phyloP scores from a whole-genome alignment of 1,140 invertebrate species.

The Solenopsis invicta region DNA sequence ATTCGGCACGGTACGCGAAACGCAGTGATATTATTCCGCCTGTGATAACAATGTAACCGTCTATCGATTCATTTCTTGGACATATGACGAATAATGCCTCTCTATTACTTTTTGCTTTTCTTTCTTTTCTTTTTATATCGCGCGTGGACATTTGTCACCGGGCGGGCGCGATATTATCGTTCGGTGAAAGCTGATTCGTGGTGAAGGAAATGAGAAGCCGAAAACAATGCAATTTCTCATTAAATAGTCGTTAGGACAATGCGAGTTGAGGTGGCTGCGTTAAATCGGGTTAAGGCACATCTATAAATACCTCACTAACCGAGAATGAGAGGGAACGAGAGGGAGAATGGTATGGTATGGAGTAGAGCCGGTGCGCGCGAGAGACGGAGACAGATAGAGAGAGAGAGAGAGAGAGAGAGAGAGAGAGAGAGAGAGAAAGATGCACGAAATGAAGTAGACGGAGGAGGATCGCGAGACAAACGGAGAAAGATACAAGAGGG shows the following conservation, averaged over 20 bases:
- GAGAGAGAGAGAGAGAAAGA: constrained; percentile 43
- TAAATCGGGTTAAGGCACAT: constrained; percentile 87
- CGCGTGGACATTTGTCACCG: constrained; percentile 23
- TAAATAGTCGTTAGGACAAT: constrained; percentile 82
- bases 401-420: no score
- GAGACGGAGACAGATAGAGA: constrained; percentile 48
- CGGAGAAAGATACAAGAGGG: constrained; percentile 44
- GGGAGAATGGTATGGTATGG: constrained; percentile 48
- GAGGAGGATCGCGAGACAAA: constrained; percentile 57
- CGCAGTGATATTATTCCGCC: constrained; percentile 49
- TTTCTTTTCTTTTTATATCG: constrained; percentile 8
- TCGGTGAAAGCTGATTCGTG: constrained; percentile 8
- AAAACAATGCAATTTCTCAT: constrained; percentile 76
- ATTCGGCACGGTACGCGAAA: constrained; percentile 24
- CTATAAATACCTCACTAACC: constrained; percentile 84
- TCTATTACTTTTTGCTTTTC: constrained; percentile 8
- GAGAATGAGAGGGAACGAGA: constrained; percentile 72
- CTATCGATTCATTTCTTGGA: constrained; percentile 72
- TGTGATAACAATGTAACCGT: constrained; percentile 71
- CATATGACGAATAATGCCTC: constrained; percentile 65
- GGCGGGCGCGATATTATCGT: neutral
- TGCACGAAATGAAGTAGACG: constrained; percentile 27
- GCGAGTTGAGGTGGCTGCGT: constrained; percentile 80
- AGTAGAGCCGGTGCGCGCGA: constrained; percentile 50
- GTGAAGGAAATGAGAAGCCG: constrained; percentile 11